A percentile compares a stretch with the other conserved stretches of the same genome.
phyloP scores from a whole-genome alignment of 2,113 vertebrate genomes.

The Odocoileus virginianus region DNA sequence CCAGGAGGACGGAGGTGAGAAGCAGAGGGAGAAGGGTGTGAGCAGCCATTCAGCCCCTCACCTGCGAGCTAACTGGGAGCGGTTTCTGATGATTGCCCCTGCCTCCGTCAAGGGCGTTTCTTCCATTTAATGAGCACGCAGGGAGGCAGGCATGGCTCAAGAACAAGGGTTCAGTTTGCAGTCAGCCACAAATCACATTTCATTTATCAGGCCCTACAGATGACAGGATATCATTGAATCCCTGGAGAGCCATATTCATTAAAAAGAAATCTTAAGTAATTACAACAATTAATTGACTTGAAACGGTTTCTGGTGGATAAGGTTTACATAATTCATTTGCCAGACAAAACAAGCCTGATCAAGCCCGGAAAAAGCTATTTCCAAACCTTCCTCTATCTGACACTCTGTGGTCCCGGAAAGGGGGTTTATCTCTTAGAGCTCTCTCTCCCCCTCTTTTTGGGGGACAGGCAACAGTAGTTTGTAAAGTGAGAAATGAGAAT shows the following conservation, averaged over 20 bases:
- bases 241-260: constrained; percentile 89
- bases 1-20: constrained; percentile 54
- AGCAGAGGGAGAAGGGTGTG: constrained; percentile 12
- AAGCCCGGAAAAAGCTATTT: constrained; percentile 73
- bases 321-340: constrained; percentile 93
- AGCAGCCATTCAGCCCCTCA: neutral
- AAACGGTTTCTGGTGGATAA: constrained; percentile 88
- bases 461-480: neutral
- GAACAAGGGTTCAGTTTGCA: constrained; percentile 82
- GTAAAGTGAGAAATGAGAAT: neutral
- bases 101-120: constrained; percentile 81
- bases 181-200: constrained; percentile 88
- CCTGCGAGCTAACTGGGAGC: constrained; percentile 43
- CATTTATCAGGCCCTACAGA: constrained; percentile 88
- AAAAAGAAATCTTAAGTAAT: constrained; percentile 95
- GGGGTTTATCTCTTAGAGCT: neutral
- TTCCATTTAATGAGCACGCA: constrained; percentile 75
- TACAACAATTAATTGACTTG: constrained; percentile 94
- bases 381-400: constrained; percentile 19
- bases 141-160: constrained; percentile 78
- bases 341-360: constrained; percentile 87
- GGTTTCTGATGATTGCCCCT: constrained; percentile 54
- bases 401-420: neutral
- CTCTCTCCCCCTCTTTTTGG: neutral
- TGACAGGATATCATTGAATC: constrained; percentile 89